Evolutionary conservation across 2,113 vertebrate genomes (phyloP).

Genomic region (Saccopteryx leptura): DNA sequence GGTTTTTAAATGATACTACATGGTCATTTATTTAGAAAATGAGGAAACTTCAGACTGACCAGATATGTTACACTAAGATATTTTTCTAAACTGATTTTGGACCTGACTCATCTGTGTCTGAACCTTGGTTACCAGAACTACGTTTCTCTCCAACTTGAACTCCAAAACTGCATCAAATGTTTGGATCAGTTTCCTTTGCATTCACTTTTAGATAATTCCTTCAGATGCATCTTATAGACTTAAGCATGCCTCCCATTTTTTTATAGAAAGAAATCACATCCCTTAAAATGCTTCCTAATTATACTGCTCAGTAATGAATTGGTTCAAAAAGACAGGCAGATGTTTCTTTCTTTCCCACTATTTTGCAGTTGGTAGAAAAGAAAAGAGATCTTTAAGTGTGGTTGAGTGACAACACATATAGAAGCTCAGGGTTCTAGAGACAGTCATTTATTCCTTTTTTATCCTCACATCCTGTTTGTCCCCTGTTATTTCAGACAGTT

Average conservation of each 20-base stretch:
- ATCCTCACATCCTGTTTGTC: too few relatives aligned
- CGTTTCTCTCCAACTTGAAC: background rate
- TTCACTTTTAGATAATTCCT: background rate
- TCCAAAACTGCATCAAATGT: background rate
- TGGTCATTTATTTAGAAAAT: slow-evolving; percentile 49
- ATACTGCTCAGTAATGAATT: background rate
- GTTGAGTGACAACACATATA: background rate
- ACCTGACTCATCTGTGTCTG: background rate
- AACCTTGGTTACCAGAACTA: background rate
- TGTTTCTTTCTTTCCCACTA: background rate
- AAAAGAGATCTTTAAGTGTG: background rate
- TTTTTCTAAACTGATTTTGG: background rate
- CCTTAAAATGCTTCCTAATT: background rate
- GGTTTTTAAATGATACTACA: slow-evolving; percentile 41
- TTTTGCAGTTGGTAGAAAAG: background rate
- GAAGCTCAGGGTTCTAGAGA: background rate
- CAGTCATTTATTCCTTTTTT: background rate
- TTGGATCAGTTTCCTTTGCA: background rate
- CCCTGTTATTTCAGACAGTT: background rate
- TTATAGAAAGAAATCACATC: background rate
- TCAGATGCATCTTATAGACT: background rate
- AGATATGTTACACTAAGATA: background rate
- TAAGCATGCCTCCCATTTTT: background rate
- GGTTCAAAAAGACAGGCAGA: background rate
- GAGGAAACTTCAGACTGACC: background rate